phyloP scores from a whole-genome alignment of 2,113 vertebrate genomes.

The Nanorana parkeri region DNA sequence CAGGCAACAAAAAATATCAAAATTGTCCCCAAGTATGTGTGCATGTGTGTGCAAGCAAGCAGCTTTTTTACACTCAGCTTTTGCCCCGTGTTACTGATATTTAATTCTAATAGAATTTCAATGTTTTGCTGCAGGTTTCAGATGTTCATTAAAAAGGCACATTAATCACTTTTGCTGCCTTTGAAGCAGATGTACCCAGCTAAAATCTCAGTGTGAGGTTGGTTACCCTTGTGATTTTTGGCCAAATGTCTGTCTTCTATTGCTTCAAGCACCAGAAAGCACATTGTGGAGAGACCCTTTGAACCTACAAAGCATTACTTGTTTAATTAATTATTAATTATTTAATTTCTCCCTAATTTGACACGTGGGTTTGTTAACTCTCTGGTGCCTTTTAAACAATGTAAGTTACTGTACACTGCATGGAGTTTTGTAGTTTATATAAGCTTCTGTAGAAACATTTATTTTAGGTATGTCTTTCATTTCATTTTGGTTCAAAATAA shows the following conservation, averaged over 20 bases:
- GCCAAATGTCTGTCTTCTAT: conserved; percentile 28
- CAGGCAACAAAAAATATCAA: no score
- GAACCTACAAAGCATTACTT: conserved; percentile 20
- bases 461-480: no score
- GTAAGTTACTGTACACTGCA: no score
- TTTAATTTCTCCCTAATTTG: conserved; percentile 8
- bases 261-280: conserved; percentile 21
- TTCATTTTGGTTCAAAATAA: no score
- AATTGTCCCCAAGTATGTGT: no score
- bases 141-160: conserved; percentile 2
- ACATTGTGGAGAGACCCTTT: background rate
- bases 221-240: conserved; percentile 4
- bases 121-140: background rate
- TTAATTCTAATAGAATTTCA: background rate
- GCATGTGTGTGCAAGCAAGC: no score
- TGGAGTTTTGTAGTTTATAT: no score
- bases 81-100: background rate
- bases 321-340: conserved; percentile 46
- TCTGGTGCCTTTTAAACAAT: background rate
- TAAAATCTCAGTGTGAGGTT: conserved; percentile 19
- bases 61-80: background rate
- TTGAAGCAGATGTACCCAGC: conserved; percentile 27
- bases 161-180: conserved; percentile 38
- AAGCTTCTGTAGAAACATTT: no score
- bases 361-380: background rate